Conservation (phyloP, 1,140 invertebrate genomes). For the Riptortus pedestris region DNA sequence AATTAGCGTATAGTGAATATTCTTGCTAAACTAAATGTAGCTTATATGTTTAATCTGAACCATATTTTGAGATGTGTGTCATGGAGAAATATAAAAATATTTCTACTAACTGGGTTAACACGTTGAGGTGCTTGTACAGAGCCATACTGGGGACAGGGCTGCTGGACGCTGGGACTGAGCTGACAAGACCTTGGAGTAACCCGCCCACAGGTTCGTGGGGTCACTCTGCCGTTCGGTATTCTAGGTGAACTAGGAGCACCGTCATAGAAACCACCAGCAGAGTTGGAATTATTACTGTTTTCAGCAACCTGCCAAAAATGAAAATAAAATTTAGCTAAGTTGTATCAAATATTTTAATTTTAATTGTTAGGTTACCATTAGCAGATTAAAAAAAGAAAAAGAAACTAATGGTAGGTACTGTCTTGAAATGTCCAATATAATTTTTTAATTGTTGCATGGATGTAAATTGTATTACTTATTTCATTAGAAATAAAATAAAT, state of each 20-base stretch:
- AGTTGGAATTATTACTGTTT: conserved; percentile 28
- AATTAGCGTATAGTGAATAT: too few species aligned
- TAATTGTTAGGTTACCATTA: neutral
- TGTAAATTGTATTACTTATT: too few species aligned
- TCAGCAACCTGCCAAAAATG: conserved; percentile 27
- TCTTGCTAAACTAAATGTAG: too few species aligned
- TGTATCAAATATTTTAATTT: neutral
- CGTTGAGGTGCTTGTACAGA: neutral
- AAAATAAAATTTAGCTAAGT: neutral
- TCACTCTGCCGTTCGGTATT: conserved; percentile 38
- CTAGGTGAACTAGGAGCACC: conserved; percentile 32
- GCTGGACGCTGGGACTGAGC: conserved; percentile 15
- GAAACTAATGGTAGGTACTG: neutral
- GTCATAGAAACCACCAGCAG: neutral
- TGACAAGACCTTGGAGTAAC: conserved; percentile 37
- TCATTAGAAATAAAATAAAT: too few species aligned
- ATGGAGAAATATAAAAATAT: too few species aligned
- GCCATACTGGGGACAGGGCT: neutral
- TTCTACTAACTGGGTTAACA: too few species aligned
- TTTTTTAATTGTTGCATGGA: too few species aligned
- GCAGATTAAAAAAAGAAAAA: neutral
- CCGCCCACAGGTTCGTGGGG: conserved; percentile 34
- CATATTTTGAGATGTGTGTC: too few species aligned
- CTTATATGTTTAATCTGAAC: too few species aligned
- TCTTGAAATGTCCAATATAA: too few species aligned